phyloP scores from a whole-genome alignment of 2,888 invertebrate genomes.

The Eulithis testata region DNA sequence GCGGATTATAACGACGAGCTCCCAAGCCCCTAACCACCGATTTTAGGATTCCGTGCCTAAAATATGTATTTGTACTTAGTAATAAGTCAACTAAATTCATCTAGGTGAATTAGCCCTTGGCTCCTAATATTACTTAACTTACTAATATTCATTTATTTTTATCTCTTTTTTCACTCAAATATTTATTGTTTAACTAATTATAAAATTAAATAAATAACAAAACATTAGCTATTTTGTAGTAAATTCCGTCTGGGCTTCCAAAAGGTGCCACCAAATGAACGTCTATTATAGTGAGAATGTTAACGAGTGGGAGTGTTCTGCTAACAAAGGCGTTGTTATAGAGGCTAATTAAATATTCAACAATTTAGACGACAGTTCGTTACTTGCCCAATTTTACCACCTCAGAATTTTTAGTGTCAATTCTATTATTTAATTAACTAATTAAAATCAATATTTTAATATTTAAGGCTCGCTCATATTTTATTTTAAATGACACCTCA shows the following conservation, averaged over 20 bases:
- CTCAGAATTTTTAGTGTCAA: neutral
- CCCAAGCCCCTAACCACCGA: too few relatives aligned
- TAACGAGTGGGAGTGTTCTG: slow-evolving; percentile 54
- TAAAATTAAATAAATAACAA: too few relatives aligned
- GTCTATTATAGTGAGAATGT: slow-evolving; percentile 45
- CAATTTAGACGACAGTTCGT: slow-evolving; percentile 22
- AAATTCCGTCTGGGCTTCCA: slow-evolving; percentile 1
- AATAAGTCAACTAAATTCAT: too few relatives aligned
- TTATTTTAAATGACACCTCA: neutral
- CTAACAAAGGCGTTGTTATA: slow-evolving; percentile 46
- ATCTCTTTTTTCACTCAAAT: too few relatives aligned
- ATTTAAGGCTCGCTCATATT: neutral
- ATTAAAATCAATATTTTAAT: neutral
- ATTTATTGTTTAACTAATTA: too few relatives aligned
- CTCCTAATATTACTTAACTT: too few relatives aligned
- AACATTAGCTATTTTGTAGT: too few relatives aligned
- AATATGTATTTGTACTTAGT: too few relatives aligned
- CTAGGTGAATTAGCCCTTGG: too few relatives aligned
- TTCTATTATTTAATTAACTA: neutral
- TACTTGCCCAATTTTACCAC: slow-evolving; percentile 23
- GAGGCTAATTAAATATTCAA: slow-evolving; percentile 33
- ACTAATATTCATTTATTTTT: too few relatives aligned
- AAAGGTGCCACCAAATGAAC: slow-evolving; percentile 6
- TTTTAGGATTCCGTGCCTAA: too few relatives aligned
- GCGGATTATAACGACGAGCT: slow-evolving; percentile 2